These are phyloP conservation scores for Anarsia innoxiella DNA, from an alignment of 2,888 invertebrate species.

Conservation along the genomic window DNA sequence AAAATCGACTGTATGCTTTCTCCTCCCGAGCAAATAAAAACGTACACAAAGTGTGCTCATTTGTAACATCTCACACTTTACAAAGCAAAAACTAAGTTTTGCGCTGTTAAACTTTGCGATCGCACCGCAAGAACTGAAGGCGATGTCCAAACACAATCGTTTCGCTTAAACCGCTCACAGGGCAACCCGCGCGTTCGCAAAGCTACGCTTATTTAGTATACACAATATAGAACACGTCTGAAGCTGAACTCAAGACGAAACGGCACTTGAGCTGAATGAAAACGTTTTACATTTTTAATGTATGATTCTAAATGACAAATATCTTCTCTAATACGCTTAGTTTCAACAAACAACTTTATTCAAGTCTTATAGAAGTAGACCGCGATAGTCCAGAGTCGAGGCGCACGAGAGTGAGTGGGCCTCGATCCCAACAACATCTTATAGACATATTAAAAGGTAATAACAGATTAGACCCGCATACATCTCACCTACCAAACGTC, in stretches of 20 bases:
- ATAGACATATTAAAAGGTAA: constrained; percentile 49
- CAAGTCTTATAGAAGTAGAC: constrained; percentile 50
- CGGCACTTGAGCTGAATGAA: constrained; percentile 15
- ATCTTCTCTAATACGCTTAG: constrained; percentile 40
- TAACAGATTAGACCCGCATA: constrained; percentile 33
- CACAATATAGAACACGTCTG: constrained; percentile 11
- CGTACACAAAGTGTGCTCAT: no score
- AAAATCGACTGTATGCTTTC: no score
- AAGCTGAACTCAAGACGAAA: constrained; percentile 6
- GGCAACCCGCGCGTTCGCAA: neutral
- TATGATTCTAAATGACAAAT: constrained; percentile 26
- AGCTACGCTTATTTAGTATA: constrained; percentile 6
- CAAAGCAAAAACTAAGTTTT: no score
- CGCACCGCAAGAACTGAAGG: no score
- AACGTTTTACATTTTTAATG: constrained; percentile 19
- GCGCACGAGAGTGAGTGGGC: constrained; percentile 22
- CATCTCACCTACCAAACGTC: constrained; percentile 16
- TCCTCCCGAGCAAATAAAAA: no score
- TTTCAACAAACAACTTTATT: constrained; percentile 61
- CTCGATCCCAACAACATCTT: constrained; percentile 45
- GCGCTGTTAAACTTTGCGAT: no score
- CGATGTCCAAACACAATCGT: no score
- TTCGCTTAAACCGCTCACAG: neutral
- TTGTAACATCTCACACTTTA: no score
- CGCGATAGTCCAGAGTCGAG: constrained; percentile 28